phyloP scores from a whole-genome alignment of 2,113 vertebrate genomes.

The Malurus elegans region DNA sequence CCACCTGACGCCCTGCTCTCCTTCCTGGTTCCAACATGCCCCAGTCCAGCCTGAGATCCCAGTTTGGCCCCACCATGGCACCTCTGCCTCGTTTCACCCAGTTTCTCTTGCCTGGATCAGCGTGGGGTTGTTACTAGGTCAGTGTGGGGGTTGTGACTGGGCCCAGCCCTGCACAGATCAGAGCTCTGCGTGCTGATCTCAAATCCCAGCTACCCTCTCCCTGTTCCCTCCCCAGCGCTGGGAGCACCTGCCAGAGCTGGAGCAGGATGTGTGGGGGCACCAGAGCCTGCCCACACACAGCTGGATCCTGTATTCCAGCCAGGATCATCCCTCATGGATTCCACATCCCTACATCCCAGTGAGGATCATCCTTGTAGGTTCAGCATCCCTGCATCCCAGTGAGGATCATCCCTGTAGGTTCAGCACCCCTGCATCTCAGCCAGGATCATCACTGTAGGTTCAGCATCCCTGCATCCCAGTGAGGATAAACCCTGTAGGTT shows the following conservation, averaged over 20 bases:
- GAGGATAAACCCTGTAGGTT: neutral
- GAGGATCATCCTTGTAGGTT: neutral
- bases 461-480: neutral
- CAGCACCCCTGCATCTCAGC: no score
- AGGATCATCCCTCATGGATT: neutral
- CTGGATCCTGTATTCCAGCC: neutral
- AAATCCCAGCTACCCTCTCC: neutral
- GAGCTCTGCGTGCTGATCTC: neutral
- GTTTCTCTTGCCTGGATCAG: neutral
- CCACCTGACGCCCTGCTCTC: neutral
- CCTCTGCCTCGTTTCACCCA: neutral
- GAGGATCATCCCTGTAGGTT: no score
- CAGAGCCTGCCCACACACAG: neutral
- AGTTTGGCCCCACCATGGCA: fast-evolving
- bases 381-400: neutral
- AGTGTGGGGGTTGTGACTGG: neutral
- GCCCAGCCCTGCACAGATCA: neutral
- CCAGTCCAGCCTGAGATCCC: neutral
- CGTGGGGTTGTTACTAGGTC: neutral
- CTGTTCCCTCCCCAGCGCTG: neutral
- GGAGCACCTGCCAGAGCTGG: neutral
- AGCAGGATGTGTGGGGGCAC: neutral
- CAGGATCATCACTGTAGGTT: no score
- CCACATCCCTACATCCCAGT: neutral
- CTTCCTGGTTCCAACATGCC: neutral